Evolutionary conservation across 2,113 vertebrate genomes (phyloP), one percentile per base, ranked within the genome.

Genomic region (Misgurnus mizolepis): DNA sequence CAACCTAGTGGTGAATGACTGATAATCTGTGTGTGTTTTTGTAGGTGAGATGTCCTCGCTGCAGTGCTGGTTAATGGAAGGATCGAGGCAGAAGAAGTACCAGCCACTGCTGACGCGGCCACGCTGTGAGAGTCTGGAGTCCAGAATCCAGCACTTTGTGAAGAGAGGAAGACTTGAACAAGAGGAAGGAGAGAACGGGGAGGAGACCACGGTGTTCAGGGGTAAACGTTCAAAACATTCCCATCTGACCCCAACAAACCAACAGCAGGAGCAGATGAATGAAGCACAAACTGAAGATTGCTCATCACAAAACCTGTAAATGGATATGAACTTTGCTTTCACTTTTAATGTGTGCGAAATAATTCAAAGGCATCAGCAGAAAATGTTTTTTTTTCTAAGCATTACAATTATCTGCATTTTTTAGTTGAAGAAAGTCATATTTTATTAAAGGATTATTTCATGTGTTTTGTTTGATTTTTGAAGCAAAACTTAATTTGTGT

Each of bases 101-200:
- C 93, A 92, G 6, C 95, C 94, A 0, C 80, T 98, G 62, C 90
- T 98, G 88, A 91, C 95, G 61, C 94, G 97, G 1, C 95, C 95
- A 0, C 90, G 92, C 64, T 97, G 97, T 41, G 92, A 97, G 89
- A 96, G 95, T 65, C 87, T 99, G 86, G 96, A 98, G 86, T 95
- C 95, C 0, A 90, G 95, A 53, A 97, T 98, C 79, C 91, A 93
- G 55, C 96, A 96, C 78, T 97, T 95, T 49, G 93, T 96, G 70
- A 93, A 90, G 7, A 92, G 95, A 87, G 97, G 97, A 43, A 88
- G 96, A 64, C 92, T 98, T 10, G 92, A 94, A 79, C 80, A 85
- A 2, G 91, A 91, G 41, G 90, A 91, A 76, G 88, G 88, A 14
- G 91, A 92, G 76, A 77, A 89, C 3, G 91, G 90, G 6, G 86